Evolutionary conservation across 2,113 vertebrate species (phyloP).

Genomic region (Glaucidium brasilianum): DNA sequence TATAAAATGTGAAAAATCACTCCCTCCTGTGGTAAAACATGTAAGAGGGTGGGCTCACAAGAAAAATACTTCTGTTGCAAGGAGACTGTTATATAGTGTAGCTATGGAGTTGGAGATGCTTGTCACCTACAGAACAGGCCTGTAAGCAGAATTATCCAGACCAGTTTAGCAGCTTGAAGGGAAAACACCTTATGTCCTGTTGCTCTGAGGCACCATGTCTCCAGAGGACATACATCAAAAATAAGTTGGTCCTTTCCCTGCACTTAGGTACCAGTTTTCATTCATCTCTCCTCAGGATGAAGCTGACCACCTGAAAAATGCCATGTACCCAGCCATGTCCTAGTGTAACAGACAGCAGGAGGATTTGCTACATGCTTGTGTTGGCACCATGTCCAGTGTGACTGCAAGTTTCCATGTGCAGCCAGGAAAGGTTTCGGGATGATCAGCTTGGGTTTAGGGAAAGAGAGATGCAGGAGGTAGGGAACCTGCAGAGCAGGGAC

Average conservation of each 20-base stretch:
- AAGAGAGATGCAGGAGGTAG: neutral
- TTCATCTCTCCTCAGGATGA: neutral
- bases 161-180: neutral
- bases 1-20: constrained; percentile 36
- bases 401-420: neutral
- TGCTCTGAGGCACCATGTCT: neutral
- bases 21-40: constrained; percentile 44
- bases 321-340: accelerated
- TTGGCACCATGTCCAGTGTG: neutral
- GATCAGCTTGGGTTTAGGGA: neutral
- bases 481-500: neutral
- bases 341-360: neutral
- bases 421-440: neutral
- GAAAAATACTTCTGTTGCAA: neutral
- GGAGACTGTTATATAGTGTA: neutral
- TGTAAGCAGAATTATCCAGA: neutral
- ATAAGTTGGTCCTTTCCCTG: neutral
- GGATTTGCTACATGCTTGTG: neutral
- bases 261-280: neutral
- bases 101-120: neutral
- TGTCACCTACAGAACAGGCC: neutral
- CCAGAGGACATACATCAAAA: neutral
- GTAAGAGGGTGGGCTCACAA: neutral
- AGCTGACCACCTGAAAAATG: neutral
- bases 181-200: neutral